These are phyloP conservation scores for Anthophora plumipes DNA, from an alignment of 2,888 invertebrate genomes.

Conservation along the genomic window DNA sequence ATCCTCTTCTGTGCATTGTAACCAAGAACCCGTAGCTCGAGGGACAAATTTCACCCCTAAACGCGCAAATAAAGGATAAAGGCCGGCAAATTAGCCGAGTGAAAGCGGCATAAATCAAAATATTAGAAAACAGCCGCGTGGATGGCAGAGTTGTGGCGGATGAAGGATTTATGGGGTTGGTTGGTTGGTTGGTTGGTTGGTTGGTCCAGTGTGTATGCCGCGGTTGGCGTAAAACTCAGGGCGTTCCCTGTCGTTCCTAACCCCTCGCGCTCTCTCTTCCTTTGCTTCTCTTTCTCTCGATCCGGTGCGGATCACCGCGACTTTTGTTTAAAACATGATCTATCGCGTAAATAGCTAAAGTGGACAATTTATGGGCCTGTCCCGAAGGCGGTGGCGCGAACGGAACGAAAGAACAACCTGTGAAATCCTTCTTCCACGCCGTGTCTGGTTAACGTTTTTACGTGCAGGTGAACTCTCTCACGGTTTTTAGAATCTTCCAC, in stretches of 20 bases:
- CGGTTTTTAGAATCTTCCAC: constrained; percentile 61
- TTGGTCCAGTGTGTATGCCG: constrained; percentile 61
- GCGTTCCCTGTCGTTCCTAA: constrained; percentile 39
- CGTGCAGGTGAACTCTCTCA: constrained; percentile 70
- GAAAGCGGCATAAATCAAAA: constrained; percentile 84
- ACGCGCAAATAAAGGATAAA: constrained; percentile 83
- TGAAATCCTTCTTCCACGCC: constrained; percentile 7
- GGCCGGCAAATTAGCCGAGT: constrained; percentile 82
- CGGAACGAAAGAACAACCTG: constrained; percentile 4
- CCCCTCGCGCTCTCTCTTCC: constrained; percentile 14
- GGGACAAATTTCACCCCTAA: constrained; percentile 82
- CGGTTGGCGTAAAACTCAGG: constrained; percentile 55
- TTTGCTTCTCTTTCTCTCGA: constrained; percentile 49
- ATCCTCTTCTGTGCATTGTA: constrained; percentile 59
- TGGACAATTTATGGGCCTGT: constrained; percentile 81
- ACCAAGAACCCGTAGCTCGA: constrained; percentile 35
- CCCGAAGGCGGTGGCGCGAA: constrained; percentile 22
- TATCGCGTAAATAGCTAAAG: constrained; percentile 82
- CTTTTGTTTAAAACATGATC: constrained; percentile 84
- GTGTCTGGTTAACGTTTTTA: too few relatives aligned
- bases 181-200: too few relatives aligned
- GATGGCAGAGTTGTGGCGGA: constrained; percentile 67
- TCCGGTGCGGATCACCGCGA: constrained; percentile 79
- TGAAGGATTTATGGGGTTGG: constrained; percentile 84
- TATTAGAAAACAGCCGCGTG: constrained; percentile 82